These are phyloP conservation scores for Ornithorhynchus anatinus DNA, from an alignment of 2,113 vertebrate species.

Conservation along the genomic window DNA sequence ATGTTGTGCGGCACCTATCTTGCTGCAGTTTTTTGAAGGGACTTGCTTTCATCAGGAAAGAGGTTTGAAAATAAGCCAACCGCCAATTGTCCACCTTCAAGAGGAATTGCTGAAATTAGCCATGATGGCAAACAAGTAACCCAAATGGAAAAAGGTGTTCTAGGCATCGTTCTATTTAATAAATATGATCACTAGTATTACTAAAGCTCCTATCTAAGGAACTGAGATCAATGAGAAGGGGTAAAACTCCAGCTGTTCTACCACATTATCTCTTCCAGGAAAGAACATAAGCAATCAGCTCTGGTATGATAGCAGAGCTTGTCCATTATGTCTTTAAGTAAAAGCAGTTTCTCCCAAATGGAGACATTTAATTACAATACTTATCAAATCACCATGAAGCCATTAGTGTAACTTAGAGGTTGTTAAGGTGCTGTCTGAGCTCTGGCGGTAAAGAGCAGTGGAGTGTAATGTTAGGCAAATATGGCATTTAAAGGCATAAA, in stretches of 20 bases:
- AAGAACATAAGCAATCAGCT: constrained; percentile 15
- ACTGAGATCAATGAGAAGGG: constrained; percentile 22
- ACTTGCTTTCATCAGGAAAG: constrained; percentile 33
- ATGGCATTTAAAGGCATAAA: constrained; percentile 10
- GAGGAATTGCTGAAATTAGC: constrained; percentile 42
- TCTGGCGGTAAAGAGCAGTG: not conserved
- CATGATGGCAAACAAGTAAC: constrained; percentile 17
- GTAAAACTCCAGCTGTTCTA: not conserved
- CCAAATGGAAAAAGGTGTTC: too few relatives aligned
- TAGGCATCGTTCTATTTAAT: too few relatives aligned
- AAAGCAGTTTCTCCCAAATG: constrained; percentile 26
- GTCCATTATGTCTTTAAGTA: constrained; percentile 36
- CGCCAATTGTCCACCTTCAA: not conserved
- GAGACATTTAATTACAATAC: constrained; percentile 37
- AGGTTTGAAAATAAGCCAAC: constrained; percentile 14
- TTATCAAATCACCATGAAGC: constrained; percentile 29
- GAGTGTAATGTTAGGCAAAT: not conserved
- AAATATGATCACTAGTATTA: too few relatives aligned
- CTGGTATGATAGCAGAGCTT: constrained; percentile 12
- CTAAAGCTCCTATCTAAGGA: not conserved
- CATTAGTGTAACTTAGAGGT: constrained; percentile 21
- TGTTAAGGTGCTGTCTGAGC: not conserved
- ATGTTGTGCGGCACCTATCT: constrained; percentile 13
- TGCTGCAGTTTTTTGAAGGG: not conserved
- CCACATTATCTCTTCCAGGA: constrained; percentile 22